Percentiles rank a stretch among this genome's conserved stretches.
Conservation (phyloP, 1,140 invertebrate species). For the Apocrypta bakeri region DNA sequence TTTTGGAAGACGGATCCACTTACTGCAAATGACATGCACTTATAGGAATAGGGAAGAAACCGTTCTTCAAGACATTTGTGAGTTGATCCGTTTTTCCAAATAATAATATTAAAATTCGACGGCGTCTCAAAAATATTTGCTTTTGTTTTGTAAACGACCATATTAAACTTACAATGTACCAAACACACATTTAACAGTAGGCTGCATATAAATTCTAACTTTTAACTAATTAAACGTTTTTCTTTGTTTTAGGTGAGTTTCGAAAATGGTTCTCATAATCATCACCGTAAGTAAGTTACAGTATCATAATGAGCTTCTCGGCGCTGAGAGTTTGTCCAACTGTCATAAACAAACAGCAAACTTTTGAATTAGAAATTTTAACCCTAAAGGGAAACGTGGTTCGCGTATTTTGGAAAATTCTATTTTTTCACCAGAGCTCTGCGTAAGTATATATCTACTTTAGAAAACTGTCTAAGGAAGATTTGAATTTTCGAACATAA, state of each 20-base stretch:
- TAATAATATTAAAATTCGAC: no score
- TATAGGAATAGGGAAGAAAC: no score
- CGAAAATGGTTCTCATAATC: not conserved
- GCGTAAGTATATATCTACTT: no score
- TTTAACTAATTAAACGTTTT: slow-evolving; percentile 25
- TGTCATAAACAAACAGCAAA: slow-evolving; percentile 10
- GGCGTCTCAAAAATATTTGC: no score
- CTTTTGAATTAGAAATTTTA: not conserved
- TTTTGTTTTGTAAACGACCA: no score
- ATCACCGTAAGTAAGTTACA: slow-evolving; percentile 4
- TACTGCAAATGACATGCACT: no score
- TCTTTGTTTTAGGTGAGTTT: slow-evolving; percentile 43
- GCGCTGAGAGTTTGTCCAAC: not conserved
- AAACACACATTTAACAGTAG: no score
- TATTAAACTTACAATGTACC: no score
- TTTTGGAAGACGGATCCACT: not conserved
- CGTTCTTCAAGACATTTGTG: no score
- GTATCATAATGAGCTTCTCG: not conserved
- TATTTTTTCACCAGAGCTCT: not conserved
- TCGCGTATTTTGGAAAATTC: not conserved
- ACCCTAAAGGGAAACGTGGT: not conserved
- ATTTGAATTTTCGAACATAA: no score
- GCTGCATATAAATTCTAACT: not conserved
- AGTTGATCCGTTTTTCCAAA: no score
- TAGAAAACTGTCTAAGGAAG: no score